A percentile compares a stretch with the other conserved stretches of the same genome.
Conservation (phyloP, 2,113 vertebrate species). For the Macquaria australasica region DNA sequence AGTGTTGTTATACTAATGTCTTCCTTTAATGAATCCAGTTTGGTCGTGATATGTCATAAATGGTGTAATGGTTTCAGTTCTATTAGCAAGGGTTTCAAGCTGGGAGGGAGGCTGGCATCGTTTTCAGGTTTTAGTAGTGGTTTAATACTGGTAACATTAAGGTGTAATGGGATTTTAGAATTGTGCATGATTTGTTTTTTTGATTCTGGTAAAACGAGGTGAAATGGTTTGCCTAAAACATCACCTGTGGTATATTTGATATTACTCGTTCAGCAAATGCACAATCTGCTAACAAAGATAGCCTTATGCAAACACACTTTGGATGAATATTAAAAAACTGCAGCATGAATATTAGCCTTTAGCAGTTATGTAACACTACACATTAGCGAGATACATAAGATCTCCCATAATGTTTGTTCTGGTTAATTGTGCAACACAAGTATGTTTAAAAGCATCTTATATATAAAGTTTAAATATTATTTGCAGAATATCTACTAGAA, state of each 20-base stretch:
- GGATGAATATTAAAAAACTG: background rate
- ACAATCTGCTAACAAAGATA: background rate
- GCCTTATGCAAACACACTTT: background rate
- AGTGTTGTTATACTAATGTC: background rate
- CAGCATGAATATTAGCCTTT: background rate
- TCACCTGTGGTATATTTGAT: background rate
- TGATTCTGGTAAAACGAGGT: background rate
- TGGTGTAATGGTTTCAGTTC: background rate
- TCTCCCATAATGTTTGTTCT: background rate
- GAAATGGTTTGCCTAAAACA: background rate
- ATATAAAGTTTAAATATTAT: background rate
- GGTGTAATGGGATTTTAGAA: background rate
- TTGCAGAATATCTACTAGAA: background rate
- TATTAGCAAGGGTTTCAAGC: background rate
- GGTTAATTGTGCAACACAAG: background rate
- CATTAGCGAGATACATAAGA: background rate
- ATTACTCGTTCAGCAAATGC: background rate
- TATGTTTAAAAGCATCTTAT: background rate
- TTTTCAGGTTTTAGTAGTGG: background rate
- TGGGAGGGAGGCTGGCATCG: background rate
- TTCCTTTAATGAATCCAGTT: background rate
- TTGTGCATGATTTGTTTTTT: background rate
- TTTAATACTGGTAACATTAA: too few relatives aligned
- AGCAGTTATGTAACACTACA: background rate
- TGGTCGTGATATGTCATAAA: background rate